Evolutionary conservation across 1,140 invertebrate species (phyloP), one percentile per base, ranked within the genome.

Genomic region (Maconellicoccus hirsutus): DNA sequence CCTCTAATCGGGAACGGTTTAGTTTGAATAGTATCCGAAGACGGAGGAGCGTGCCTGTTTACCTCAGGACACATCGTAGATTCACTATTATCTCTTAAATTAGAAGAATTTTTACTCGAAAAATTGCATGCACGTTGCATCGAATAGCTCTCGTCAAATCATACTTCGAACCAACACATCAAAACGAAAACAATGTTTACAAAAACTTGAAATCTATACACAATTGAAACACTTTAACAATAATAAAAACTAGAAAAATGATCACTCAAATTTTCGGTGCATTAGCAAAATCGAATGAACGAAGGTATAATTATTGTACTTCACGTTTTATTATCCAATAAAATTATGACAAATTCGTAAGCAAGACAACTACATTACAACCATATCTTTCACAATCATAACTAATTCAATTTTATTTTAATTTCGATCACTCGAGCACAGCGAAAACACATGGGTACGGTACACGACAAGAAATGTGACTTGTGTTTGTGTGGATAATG

Each of bases 1-100:
- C 89, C 89, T 83, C 89, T 83, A 70, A 91, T 89, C 21, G 89
- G 90, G 78, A 92, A 91, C 39, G 89, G 89, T 81, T 92, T 92
- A 10, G 90, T 92, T 83, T 90, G 89, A 69, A 91, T 88, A 16
- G 89, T 91, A 77, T 91, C 89, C 10, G 76, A 74, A 42, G 73
- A 74, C 12, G 76, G 76, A 7, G 76, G 76, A 23, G 73, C 73
- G 71, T 77, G 76, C 33, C 74, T 71, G 59, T 74, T 71, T 7
- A 71, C 72, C 70, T 70, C 61, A 25, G 61, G 61, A 66, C 61
- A 66, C 61, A 66, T 66, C n/a, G 3, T 52, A 19, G 42, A 52
- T 52, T 3, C 42, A 16, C 42, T 52, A 8, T 66, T 66, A 3
- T 23, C 25, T 26, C 61, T 66, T 22, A 66, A 66, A 66, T 66